Evolutionary conservation across 2,797 vertebrate genomes (phyloP), one percentile per base, ranked within the genome.

Genomic region (Acrocephalus scirpaceus): DNA sequence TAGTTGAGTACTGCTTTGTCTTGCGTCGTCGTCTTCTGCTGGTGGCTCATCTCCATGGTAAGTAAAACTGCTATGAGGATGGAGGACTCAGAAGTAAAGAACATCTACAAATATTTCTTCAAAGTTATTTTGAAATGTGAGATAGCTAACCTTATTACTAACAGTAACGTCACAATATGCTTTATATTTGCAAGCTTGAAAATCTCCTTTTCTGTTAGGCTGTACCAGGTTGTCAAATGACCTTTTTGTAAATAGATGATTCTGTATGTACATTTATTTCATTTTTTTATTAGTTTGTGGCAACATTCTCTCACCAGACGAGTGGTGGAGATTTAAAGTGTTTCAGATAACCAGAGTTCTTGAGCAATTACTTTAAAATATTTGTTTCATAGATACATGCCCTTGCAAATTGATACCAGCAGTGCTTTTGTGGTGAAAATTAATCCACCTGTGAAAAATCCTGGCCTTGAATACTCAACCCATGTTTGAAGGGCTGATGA

Each of bases 171-270:
- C 69, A 61, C 47, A 64, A 34, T 79, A 38, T 81, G 53, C 58
- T 58, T 84, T 94, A 32, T 47, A 61, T 40, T 73, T 95, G 36
- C 30, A 77, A 48, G 57, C 29, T 80, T 94, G 56, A 94, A 93
- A 92, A 80, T 92, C 47, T 90, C 18, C 29, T 58, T 23, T 86
- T 89, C 29, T 93, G 4, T 74, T 67, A 36, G 42, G 77, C 45
- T 72, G 22, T 51, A 56, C 16, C 29, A 77, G 21, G 34, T 75
- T 32, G 25, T 92, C 42, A 62, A 79, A 82, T 32, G 50, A 94
- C 90, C 58, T 86, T 92, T 70, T 77, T 65, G 54, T 78, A 51
- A 85, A 60, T 27, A 76, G 36, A 15, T 88, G 29, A 32, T 82
- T 83, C 36, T 86, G 10, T 80, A 58, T 16, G 32, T 67, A 23